Base-by-base conservation (phyloP, 2,888 invertebrate genomes). In the Tenthredo scrophulariae region DNA sequence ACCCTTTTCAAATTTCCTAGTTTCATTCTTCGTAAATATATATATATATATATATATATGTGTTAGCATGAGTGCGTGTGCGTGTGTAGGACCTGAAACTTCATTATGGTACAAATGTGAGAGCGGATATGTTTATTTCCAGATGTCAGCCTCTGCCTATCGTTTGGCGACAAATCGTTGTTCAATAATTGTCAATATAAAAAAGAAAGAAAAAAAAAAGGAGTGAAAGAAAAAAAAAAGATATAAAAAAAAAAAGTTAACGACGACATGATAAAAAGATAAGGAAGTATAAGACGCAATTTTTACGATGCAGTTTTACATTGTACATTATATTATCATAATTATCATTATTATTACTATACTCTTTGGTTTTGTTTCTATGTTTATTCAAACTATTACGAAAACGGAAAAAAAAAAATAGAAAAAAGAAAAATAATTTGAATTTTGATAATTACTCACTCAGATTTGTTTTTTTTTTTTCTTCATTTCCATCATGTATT, bases 41-140 rank as follows among this genome's bases (percentile, higher is more conserved):
- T 29, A 6, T 70, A n/a, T 37, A 37, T 37, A n/a, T 70, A n/a
- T 29, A 18, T 70, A n/a, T n/a, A 33, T n/a, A 6, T 10, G 40
- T n/a, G 3, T 40, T 18, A 1, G n/a, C 40, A 2, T 13, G 62
- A 22, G 62, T 26, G 62, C 4, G 22, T 58, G 58, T 58, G 58
- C 4, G 22, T 58, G 22, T n/a, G 2, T 26, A 62, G 26, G 62
- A 62, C 26, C 62, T 62, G 62, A 62, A 26, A 62, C 62, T 29
- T 33, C 70, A 72, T 72, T 72, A 72, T 72, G 37, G 70, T 33
- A 72, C 70, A 37, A 72, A 62, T 62, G 62, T 13, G 62, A 62
- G 62, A 62, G 62, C 62, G 62, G 62, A 62, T 62, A 62, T 62
- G 62, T 26, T 62, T 62, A 62, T 62, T 62, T 62, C 62, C 62